Conservation (phyloP, 2,888 invertebrate genomes). For the Agonopterix subpropinquella region DNA sequence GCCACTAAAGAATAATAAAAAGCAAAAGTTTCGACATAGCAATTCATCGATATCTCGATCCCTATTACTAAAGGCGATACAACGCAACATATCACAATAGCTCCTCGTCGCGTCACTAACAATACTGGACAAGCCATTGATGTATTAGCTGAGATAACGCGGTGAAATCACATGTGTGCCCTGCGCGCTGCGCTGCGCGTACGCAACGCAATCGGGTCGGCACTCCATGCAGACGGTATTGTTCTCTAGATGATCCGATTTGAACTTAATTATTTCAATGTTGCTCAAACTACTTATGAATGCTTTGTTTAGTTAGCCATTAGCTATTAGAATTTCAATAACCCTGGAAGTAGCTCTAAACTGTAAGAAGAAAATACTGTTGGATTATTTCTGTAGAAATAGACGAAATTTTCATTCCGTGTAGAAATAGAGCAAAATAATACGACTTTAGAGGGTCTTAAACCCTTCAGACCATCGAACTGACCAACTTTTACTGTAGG, state of each 20-base stretch:
- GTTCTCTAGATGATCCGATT: slow-evolving; percentile 29
- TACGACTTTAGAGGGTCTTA: too few relatives aligned
- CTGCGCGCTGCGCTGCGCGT: slow-evolving; percentile 5
- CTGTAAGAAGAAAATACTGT: too few relatives aligned
- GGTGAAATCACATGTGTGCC: slow-evolving; percentile 63
- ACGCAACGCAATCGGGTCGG: slow-evolving; percentile 31
- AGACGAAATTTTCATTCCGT: too few relatives aligned
- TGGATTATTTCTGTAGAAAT: too few relatives aligned
- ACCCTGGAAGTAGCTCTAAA: too few relatives aligned
- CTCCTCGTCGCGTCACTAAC: slow-evolving; percentile 55
- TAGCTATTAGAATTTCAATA: too few relatives aligned
- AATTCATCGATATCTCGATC: background rate
- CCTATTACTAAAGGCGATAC: slow-evolving; percentile 14
- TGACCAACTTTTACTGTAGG: too few relatives aligned
- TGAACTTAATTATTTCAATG: slow-evolving; percentile 31
- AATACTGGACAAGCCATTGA: slow-evolving; percentile 69
- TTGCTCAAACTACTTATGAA: slow-evolving; percentile 1
- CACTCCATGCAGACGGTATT: slow-evolving; percentile 19
- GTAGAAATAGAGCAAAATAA: too few relatives aligned
- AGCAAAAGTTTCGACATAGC: background rate
- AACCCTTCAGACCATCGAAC: too few relatives aligned
- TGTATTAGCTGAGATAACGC: slow-evolving; percentile 67
- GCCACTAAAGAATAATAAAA: too few relatives aligned
- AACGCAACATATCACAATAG: slow-evolving; percentile 43
- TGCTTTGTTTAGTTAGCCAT: slow-evolving; percentile 1